phyloP scores from a whole-genome alignment of 2,888 invertebrate genomes.

The Pseudoips prasinana region DNA sequence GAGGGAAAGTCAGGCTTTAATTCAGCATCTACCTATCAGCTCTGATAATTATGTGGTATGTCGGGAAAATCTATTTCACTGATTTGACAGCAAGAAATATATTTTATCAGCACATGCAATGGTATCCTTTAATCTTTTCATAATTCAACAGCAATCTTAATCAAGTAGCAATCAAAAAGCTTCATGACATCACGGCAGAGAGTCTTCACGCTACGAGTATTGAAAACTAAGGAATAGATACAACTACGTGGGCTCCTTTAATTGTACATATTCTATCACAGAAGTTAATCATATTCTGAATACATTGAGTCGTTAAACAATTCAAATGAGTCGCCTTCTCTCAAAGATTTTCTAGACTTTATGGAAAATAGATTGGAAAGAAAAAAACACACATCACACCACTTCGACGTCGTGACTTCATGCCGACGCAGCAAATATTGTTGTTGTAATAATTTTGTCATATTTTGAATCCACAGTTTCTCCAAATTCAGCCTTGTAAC shows the following conservation, averaged over 20 bases:
- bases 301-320: conserved; percentile 2
- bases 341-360: conserved; percentile 1
- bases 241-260: conserved; percentile 1
- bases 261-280: background rate
- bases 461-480: too few relatives aligned
- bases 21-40: background rate
- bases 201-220: background rate
- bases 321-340: background rate
- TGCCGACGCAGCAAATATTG: background rate
- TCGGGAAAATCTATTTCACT: background rate
- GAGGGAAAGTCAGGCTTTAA: background rate
- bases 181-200: background rate
- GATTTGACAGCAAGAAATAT: background rate
- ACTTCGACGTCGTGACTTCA: background rate
- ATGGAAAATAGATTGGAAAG: conserved; percentile 1
- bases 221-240: background rate
- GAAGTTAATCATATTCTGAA: background rate
- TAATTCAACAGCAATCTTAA: background rate
- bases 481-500: too few relatives aligned
- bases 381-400: conserved; percentile 1
- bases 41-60: background rate
- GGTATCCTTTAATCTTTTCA: background rate
- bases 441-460: too few relatives aligned
- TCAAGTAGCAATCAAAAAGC: background rate
- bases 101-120: background rate